Percentiles rank a stretch among this genome's conserved stretches.
phyloP scores from a whole-genome alignment of 2,113 vertebrate genomes.

The Fregetta grallaria region DNA sequence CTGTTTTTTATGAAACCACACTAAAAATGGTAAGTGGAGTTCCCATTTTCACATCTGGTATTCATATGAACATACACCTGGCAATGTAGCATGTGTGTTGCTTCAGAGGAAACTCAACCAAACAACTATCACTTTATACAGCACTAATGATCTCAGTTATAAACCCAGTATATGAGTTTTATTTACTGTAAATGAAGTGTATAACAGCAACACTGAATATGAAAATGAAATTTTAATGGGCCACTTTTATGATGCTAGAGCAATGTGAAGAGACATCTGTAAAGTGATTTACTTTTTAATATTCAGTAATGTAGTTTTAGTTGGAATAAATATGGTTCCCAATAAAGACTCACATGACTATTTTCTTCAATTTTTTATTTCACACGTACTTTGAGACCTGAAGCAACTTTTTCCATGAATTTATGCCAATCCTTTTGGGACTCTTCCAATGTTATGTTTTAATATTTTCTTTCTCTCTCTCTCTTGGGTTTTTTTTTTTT shows the following conservation, averaged over 20 bases:
- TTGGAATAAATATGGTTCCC: not conserved
- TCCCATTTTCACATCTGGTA: constrained; percentile 29
- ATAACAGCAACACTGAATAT: not conserved
- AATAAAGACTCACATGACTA: not conserved
- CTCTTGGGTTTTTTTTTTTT: not conserved
- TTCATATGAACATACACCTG: constrained; percentile 3
- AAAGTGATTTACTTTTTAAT: not conserved
- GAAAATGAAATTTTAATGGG: not conserved
- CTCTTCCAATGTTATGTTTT: not conserved
- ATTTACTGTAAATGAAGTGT: not conserved
- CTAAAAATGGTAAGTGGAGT: not conserved
- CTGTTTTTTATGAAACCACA: not conserved
- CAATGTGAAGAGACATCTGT: not conserved
- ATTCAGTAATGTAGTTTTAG: not conserved
- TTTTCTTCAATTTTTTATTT: constrained; percentile 43
- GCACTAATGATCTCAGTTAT: not conserved
- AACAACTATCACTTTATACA: not conserved
- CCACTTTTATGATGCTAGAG: not conserved
- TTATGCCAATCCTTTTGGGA: not conserved
- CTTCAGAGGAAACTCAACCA: not conserved
- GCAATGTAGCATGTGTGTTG: not conserved
- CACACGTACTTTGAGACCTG: not conserved
- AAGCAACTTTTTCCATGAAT: constrained; percentile 13
- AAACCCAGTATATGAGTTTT: not conserved
- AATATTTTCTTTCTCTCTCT: not conserved